Conservation (phyloP, 2,113 vertebrate genomes). For the Myotis yumanensis region DNA sequence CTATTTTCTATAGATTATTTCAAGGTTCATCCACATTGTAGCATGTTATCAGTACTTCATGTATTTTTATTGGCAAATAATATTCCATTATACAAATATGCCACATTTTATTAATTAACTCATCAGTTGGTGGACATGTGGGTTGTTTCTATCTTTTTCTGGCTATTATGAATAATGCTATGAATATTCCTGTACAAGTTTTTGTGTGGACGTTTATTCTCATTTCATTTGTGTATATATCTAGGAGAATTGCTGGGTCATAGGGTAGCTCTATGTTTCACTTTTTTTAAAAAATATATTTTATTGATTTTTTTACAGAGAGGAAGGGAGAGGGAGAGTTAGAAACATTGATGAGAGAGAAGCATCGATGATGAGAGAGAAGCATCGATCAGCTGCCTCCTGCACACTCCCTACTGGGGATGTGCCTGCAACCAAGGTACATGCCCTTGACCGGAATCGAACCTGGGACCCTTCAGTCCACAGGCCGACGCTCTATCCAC, state of each 20-base stretch:
- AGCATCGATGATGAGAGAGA: too few relatives aligned
- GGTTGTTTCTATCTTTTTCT: neutral
- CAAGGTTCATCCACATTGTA: neutral
- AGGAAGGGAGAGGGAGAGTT: too few relatives aligned
- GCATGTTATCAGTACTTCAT: neutral
- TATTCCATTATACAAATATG: neutral
- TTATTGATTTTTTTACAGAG: too few relatives aligned
- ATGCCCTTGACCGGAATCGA: too few relatives aligned
- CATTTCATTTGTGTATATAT: neutral
- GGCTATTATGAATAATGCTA: neutral
- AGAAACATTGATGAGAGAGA: too few relatives aligned
- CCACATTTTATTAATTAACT: neutral
- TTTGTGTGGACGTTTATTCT: neutral
- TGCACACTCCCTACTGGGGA: too few relatives aligned
- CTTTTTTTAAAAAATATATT: neutral
- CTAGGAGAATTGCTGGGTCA: neutral
- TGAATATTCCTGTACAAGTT: neutral
- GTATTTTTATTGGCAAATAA: conserved; percentile 2
- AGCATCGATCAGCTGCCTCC: too few relatives aligned
- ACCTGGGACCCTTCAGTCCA: too few relatives aligned
- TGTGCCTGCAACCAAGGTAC: too few relatives aligned
- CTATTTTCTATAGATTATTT: neutral
- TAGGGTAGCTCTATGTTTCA: neutral
- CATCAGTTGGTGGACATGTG: neutral
- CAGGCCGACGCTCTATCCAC: too few relatives aligned